phyloP scores from a whole-genome alignment of 2,113 vertebrate species.

The Scatophagus argus region DNA sequence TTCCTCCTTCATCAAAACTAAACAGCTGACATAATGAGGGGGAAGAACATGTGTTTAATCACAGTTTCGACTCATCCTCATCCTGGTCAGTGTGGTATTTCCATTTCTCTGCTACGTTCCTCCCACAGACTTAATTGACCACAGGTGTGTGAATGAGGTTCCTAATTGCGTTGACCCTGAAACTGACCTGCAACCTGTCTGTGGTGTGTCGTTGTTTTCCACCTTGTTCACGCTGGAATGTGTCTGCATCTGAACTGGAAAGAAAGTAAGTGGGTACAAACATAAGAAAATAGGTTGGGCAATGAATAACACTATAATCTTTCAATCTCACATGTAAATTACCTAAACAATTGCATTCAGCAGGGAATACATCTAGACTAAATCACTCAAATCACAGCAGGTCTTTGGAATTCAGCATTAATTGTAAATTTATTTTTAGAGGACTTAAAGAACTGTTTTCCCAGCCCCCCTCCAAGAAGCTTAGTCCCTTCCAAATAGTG shows the following conservation, averaged over 20 bases:
- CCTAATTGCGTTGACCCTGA: conserved; percentile 29
- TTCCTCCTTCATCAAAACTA: neutral
- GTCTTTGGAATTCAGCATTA: conserved; percentile 8
- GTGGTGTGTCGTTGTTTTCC: neutral
- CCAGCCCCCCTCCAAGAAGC: conserved; percentile 16
- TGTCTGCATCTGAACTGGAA: conserved; percentile 4
- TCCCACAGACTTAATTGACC: conserved; percentile 14
- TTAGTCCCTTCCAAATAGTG: conserved; percentile 30
- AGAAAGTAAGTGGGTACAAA: neutral
- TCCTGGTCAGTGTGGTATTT: conserved; percentile 11
- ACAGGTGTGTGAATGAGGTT: conserved; percentile 36
- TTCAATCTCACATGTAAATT: neutral
- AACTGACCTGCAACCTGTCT: conserved; percentile 4
- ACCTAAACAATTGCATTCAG: neutral
- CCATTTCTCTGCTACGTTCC: neutral
- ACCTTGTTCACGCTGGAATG: neutral
- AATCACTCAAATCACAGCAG: conserved; percentile 16
- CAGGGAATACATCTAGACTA: neutral
- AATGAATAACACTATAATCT: neutral
- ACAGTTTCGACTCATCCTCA: conserved; percentile 31
- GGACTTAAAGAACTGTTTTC: conserved; percentile 19
- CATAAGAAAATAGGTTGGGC: neutral
- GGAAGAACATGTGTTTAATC: conserved; percentile 16
- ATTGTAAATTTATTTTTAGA: neutral
- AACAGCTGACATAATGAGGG: neutral